Evolutionary conservation across 1,140 invertebrate species (phyloP).

Genomic region (Ectropis grisescens): DNA sequence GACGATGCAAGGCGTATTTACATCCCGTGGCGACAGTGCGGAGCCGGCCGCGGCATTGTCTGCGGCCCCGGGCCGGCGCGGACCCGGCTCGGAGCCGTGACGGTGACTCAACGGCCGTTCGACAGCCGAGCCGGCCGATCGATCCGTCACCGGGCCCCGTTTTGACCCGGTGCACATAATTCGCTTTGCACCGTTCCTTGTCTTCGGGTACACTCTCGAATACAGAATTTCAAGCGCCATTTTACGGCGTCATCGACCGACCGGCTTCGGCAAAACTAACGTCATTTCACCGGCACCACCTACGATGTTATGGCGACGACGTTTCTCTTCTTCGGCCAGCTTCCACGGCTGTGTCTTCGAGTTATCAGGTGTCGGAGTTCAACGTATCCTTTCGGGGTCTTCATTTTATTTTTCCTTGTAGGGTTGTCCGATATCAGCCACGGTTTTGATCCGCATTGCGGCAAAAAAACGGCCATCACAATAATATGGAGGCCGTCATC

Average conservation of each 20-base stretch:
- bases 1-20: too few species aligned
- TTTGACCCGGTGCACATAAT: conserved; percentile 10
- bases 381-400: too few species aligned
- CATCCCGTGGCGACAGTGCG: conserved; percentile 4
- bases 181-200: conserved; percentile 25
- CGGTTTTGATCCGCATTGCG: conserved; percentile 60
- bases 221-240: conserved; percentile 16
- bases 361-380: too few species aligned
- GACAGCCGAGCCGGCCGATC: conserved; percentile 61
- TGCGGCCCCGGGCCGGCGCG: neutral
- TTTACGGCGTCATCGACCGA: conserved; percentile 19
- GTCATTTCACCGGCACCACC: conserved; percentile 58
- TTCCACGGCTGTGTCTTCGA: conserved; percentile 20
- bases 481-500: conserved; percentile 70
- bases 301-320: conserved; percentile 59
- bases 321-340: conserved; percentile 37
- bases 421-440: conserved; percentile 19
- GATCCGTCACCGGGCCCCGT: conserved; percentile 44
- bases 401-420: neutral
- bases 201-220: conserved; percentile 10
- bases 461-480: conserved; percentile 68
- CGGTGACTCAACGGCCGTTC: conserved; percentile 64
- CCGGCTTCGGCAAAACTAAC: conserved; percentile 26
- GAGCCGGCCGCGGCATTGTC: neutral
- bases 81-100: too few species aligned